Evolutionary conservation across 2,797 vertebrate species (phyloP).

Genomic region (Cyprinodon diabolis): DNA sequence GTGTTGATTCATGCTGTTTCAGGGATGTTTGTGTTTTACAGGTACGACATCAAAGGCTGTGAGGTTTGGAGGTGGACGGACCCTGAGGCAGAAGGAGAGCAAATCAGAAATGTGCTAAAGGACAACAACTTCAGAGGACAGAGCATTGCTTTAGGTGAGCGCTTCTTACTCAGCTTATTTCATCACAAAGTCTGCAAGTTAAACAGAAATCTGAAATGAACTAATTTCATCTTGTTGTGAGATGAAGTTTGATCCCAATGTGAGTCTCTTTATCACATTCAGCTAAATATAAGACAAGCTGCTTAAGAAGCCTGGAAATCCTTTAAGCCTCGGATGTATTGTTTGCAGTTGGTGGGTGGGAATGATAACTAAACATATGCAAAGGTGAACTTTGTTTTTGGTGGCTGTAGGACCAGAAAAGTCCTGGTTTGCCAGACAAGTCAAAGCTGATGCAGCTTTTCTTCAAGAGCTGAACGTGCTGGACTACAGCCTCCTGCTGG

Average conservation of each 20-base stretch:
- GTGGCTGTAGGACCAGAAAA: slow-evolving; percentile 52
- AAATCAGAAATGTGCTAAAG: slow-evolving; percentile 79
- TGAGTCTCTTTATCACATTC: too few species aligned
- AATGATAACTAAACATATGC: not conserved
- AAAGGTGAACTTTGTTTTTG: not conserved
- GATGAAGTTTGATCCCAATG: too few species aligned
- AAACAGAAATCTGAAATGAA: too few species aligned
- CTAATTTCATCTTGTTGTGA: not conserved
- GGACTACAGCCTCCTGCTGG: slow-evolving; percentile 85
- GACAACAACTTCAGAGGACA: slow-evolving; percentile 59
- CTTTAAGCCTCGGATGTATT: not conserved
- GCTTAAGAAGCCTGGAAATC: too few species aligned
- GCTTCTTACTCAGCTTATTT: not conserved
- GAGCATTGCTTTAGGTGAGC: slow-evolving; percentile 76
- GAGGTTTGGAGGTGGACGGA: slow-evolving; percentile 80
- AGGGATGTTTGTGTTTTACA: slow-evolving; percentile 26
- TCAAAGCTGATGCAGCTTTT: slow-evolving; percentile 78
- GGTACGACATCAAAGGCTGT: slow-evolving; percentile 87
- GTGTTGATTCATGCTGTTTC: not conserved
- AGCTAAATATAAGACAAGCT: too few species aligned
- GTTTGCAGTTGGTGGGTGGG: not conserved
- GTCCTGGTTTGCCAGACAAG: slow-evolving; percentile 78
- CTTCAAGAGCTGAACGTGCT: slow-evolving; percentile 78
- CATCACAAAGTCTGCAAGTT: too few species aligned
- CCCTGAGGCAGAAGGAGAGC: slow-evolving; percentile 54